Percentiles rank a stretch among this genome's conserved stretches.
Conservation (phyloP, 2,888 invertebrate species). For the Stomorhina lunata region DNA sequence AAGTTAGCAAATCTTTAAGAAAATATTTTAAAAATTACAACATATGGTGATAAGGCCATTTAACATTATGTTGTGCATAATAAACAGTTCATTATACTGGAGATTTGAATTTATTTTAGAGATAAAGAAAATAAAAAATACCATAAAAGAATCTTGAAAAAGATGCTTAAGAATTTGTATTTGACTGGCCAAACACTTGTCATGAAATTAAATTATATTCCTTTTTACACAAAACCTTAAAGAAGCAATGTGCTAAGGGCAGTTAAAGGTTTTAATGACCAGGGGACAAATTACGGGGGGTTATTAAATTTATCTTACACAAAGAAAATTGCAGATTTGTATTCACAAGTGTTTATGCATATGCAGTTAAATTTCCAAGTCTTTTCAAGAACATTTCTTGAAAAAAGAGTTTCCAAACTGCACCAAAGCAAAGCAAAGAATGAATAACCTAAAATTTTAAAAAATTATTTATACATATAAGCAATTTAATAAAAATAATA, state of each 20-base stretch:
- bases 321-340: too few relatives aligned
- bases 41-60: slow-evolving; percentile 61
- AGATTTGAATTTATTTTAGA: slow-evolving; percentile 23
- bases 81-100: slow-evolving; percentile 56
- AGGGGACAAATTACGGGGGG: too few relatives aligned
- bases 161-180: slow-evolving; percentile 39
- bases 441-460: too few relatives aligned
- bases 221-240: slow-evolving; percentile 2
- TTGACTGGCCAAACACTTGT: slow-evolving; percentile 58
- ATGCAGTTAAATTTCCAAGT: too few relatives aligned
- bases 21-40: slow-evolving; percentile 47
- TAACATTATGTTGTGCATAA: slow-evolving; percentile 60
- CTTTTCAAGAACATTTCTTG: too few relatives aligned
- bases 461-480: too few relatives aligned
- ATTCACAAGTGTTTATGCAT: too few relatives aligned
- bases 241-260: not conserved
- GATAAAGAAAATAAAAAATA: not conserved
- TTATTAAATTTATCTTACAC: too few relatives aligned
- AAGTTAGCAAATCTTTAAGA: slow-evolving; percentile 33
- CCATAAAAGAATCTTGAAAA: slow-evolving; percentile 19
- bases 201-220: slow-evolving; percentile 61
- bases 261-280: too few relatives aligned
- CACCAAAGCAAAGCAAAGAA: too few relatives aligned
- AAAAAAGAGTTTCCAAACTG: too few relatives aligned
- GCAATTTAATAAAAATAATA: too few relatives aligned